Evolutionary conservation across 1,140 invertebrate genomes (phyloP).

Genomic region (Platyura marginata): DNA sequence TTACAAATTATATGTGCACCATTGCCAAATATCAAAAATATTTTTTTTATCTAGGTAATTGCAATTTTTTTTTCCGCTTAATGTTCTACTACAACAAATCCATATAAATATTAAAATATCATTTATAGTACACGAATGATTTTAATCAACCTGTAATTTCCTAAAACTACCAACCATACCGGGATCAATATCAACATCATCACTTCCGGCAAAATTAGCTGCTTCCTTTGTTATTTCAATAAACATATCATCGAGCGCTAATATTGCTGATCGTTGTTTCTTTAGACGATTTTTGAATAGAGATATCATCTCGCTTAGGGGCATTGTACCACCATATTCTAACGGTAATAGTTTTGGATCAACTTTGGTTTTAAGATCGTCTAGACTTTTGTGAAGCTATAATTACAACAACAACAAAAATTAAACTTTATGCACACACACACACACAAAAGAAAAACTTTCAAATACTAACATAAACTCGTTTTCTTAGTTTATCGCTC

Average conservation of each 20-base stretch:
- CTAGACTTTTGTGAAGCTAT: constrained; percentile 49
- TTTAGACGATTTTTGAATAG: constrained; percentile 45
- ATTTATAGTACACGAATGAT: too few species aligned
- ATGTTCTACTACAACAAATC: too few species aligned
- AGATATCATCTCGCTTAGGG: constrained; percentile 60
- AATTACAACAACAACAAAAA: constrained; percentile 7
- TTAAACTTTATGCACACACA: not conserved
- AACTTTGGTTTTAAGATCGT: constrained; percentile 47
- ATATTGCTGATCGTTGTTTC: constrained; percentile 38
- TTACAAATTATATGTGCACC: too few species aligned
- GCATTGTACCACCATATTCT: constrained; percentile 66
- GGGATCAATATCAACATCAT: constrained; percentile 41
- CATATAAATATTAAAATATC: too few species aligned
- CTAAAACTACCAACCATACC: constrained; percentile 58
- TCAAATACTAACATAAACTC: constrained; percentile 41
- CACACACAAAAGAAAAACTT: constrained; percentile 4
- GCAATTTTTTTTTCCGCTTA: too few species aligned
- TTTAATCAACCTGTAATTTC: constrained; percentile 60
- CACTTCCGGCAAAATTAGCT: constrained; percentile 38
- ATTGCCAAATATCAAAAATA: not conserved
- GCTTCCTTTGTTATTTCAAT: constrained; percentile 44
- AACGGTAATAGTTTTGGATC: constrained; percentile 59
- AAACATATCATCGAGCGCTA: constrained; percentile 62
- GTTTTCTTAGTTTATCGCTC: constrained; percentile 59
- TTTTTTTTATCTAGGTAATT: too few species aligned